Conservation (phyloP, 2,113 vertebrate species). For the Varanus komodoensis region DNA sequence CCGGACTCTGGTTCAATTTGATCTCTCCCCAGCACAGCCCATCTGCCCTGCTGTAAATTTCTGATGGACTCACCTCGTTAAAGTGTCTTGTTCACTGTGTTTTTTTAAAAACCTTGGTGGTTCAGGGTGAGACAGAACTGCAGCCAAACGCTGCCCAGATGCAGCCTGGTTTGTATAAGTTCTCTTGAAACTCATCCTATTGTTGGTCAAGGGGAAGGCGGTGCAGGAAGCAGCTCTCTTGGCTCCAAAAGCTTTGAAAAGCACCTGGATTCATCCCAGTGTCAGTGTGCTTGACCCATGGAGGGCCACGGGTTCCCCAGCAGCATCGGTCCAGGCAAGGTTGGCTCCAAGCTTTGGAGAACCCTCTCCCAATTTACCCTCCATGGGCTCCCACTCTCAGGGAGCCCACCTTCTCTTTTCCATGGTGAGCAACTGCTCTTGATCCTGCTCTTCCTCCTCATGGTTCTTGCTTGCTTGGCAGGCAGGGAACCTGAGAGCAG, state of each 20-base stretch:
- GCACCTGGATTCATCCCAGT: background rate
- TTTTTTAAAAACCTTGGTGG: accelerated
- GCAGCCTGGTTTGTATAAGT: accelerated
- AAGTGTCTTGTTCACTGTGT: background rate
- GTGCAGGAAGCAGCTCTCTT: accelerated
- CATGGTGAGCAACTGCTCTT: no score
- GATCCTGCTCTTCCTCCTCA: no score
- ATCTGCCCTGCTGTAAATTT: background rate
- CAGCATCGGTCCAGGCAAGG: no score
- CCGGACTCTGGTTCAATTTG: background rate
- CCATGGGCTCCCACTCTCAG: no score
- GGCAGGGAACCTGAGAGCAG: no score
- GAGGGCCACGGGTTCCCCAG: background rate
- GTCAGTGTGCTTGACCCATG: background rate
- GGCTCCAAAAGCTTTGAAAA: background rate
- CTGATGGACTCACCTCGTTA: background rate
- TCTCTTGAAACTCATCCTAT: background rate
- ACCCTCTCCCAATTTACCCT: no score
- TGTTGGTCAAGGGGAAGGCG: background rate
- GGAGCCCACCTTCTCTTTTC: no score
- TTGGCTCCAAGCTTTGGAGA: no score
- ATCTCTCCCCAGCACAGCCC: background rate
- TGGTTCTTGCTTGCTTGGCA: no score
- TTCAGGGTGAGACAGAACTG: accelerated
- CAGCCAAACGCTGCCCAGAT: accelerated